These are phyloP conservation scores for Phaethon lepturus DNA, from an alignment of 2,113 vertebrate species.

Conservation along the genomic window DNA sequence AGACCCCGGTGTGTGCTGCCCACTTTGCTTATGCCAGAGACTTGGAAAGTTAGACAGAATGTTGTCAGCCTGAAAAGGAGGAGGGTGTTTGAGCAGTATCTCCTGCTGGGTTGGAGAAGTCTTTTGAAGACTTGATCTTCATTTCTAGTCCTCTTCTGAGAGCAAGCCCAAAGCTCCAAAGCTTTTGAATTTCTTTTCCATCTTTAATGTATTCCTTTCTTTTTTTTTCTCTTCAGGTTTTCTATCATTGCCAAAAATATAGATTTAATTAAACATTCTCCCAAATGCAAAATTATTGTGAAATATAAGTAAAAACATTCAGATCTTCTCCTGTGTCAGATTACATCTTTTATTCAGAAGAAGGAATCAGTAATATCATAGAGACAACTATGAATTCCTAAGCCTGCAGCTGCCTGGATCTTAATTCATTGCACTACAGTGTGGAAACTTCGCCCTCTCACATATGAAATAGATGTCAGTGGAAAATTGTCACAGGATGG, in stretches of 20 bases:
- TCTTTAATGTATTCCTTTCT: neutral
- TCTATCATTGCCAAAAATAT: neutral
- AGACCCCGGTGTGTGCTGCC: neutral
- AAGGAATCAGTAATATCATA: neutral
- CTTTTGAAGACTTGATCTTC: neutral
- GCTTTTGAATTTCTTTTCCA: neutral
- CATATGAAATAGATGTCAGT: neutral
- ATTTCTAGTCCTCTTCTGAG: neutral
- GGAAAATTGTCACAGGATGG: neutral
- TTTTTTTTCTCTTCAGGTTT: neutral
- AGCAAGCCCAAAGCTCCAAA: neutral
- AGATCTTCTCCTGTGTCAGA: neutral
- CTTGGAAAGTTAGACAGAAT: neutral
- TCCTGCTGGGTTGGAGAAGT: neutral
- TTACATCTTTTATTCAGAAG: neutral
- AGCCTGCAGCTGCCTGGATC: neutral
- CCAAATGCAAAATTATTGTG: neutral
- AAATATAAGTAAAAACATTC: neutral
- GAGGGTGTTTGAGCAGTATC: neutral
- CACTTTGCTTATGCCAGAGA: rapidly evolving
- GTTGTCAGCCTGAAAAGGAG: neutral
- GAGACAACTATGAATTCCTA: neutral
- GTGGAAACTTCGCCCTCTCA: neutral
- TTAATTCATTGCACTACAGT: neutral
- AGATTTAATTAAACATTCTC: neutral